phyloP scores from a whole-genome alignment of 2,797 vertebrate species.

The Emys orbicularis region DNA sequence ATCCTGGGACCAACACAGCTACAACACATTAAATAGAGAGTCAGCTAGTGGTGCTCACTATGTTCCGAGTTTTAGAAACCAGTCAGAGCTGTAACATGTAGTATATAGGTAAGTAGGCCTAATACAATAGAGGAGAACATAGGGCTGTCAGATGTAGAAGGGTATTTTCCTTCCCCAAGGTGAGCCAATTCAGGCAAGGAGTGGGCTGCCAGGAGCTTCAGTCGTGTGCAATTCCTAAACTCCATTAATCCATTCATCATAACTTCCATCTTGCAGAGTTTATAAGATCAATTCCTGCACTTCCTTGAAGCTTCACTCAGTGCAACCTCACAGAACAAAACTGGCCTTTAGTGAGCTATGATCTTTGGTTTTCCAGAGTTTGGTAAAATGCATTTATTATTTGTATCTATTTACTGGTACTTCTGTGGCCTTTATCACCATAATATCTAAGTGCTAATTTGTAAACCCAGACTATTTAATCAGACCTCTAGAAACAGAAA shows the following conservation, averaged over 20 bases:
- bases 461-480: too few species aligned
- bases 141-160: background rate
- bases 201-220: background rate
- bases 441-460: too few species aligned
- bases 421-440: background rate
- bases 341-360: background rate
- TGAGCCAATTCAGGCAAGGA: background rate
- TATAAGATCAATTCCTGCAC: background rate
- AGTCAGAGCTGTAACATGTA: background rate
- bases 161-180: background rate
- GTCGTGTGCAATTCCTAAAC: background rate
- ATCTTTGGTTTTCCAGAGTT: background rate
- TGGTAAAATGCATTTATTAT: fast-evolving
- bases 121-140: background rate
- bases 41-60: background rate
- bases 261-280: background rate
- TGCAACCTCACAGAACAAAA: background rate
- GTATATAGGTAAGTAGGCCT: background rate
- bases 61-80: background rate
- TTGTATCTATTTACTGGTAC: background rate
- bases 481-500: too few species aligned
- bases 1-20: background rate
- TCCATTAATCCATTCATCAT: background rate
- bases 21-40: background rate
- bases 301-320: background rate